Conservation (phyloP, 1,140 invertebrate genomes). For the Solenopsis invicta region DNA sequence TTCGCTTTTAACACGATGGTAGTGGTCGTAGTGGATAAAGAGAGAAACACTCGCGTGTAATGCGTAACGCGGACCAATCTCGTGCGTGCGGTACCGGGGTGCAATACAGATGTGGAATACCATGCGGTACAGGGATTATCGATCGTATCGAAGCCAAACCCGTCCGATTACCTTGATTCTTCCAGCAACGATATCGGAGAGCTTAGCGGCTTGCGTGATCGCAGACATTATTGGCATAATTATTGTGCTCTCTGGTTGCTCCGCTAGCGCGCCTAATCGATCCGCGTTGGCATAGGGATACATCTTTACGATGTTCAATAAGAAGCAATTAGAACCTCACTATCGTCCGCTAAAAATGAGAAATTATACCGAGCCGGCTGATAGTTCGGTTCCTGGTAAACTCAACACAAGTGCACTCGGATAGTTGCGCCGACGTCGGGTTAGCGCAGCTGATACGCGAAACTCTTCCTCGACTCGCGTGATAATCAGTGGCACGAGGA, state of each 20-base stretch:
- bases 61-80: slow-evolving; percentile 7
- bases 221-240: slow-evolving; percentile 53
- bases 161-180: slow-evolving; percentile 53
- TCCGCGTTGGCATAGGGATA: slow-evolving; percentile 9
- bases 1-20: not conserved
- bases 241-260: slow-evolving; percentile 20
- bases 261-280: slow-evolving; percentile 28
- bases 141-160: slow-evolving; percentile 45
- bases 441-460: not conserved
- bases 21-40: not conserved
- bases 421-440: too few relatives aligned
- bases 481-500: slow-evolving; percentile 25
- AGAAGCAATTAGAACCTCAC: slow-evolving; percentile 37
- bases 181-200: slow-evolving; percentile 20
- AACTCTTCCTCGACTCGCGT: not conserved
- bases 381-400: not conserved
- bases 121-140: slow-evolving; percentile 33
- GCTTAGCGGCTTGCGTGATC: slow-evolving; percentile 35
- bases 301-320: slow-evolving; percentile 18
- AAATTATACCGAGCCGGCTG: not conserved
- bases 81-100: not conserved
- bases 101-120: slow-evolving; percentile 48
- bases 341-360: slow-evolving; percentile 27
- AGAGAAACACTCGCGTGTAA: slow-evolving; percentile 4
- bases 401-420: not conserved